Evolutionary conservation across 30 jellyfish, hydroid and myxozoan genomes (phyloP), one percentile per base, ranked within the genome.

Genomic region (Rhopilema esculentum): DNA sequence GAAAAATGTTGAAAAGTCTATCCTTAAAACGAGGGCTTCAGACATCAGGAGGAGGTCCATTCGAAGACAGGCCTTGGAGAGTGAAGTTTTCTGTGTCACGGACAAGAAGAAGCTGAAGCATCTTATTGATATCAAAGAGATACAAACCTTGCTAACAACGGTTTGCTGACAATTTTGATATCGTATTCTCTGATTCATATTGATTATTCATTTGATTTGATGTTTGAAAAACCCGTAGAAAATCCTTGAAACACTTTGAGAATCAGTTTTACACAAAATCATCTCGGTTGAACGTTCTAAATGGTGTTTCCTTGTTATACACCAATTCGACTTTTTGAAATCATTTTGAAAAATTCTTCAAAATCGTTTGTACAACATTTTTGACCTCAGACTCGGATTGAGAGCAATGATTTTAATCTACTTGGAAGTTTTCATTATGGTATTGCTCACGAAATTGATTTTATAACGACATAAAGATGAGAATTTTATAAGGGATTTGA

Each of bases 21-120:
- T 85, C 49, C 1, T 65, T 72, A 87, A 87, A 69, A 85, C 83
- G 20, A 78, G 84, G 40, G 65, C 94, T 4, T 85, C 94, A 19
- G 88, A 72, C 49, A 24, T 85, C 17, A 79, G 94, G 49, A 64
- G 84, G 75, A 22, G 65, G 75, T 73, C 88, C 1, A 40, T 31
- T 27, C 83, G 84, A 66, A 76, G 77, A 48, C 33, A 73, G 51
- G 84, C 52, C 40, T 8, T 28, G 27, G 85, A 85, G 18, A 51
- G 65, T 7, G 94, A 74, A 8, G 9, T 69, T 22, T 17, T 31
- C n/a, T 19, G 15, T 21, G 75, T 25, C 22, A 9, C 90, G 21
- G 80, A 69, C 26, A 77, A 0, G 29, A 65, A 27, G 0, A 53
- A 67, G 49, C 61, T 66, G 1, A 32, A 8, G 68, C 27, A 87